Base-by-base conservation (phyloP, 2,888 invertebrate genomes). In the Dolichomitus sp. region DNA sequence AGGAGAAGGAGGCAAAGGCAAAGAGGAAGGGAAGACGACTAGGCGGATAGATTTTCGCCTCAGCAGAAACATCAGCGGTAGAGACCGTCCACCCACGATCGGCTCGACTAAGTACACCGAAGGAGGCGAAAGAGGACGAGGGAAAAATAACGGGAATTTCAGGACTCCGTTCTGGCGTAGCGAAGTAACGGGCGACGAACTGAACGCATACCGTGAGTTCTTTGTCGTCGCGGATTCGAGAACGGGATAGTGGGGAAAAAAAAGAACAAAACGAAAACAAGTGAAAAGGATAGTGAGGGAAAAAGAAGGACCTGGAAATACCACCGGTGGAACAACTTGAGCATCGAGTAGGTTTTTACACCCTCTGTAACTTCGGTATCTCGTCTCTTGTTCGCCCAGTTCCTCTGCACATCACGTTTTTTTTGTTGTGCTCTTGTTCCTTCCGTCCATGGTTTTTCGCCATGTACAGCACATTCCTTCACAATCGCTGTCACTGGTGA, bases 111-210 rank as follows among this genome's bases (percentile, higher is more conserved):
- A 73, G 40, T 11, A 27, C 27, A 42, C 12, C 33, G 37, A 40
- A 14, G 11, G 72, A 45, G 50, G 50, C 48, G 40, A 68, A 68
- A 40, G 40, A 42, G 52, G 37, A 61, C 50, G 48, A 65, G 57
- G 48, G 68, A 80, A 78, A 83, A 82, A 82, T 76, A 80, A 40
- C 27, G 70, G 23, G 54, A 79, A 83, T 81, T 82, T 69, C 68
- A 54, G 73, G 66, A 74, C 74, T 40, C 33, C 42, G 50, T 59
- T 72, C 59, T 33, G 70, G 48, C 54, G 45, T 70, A 27, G 57
- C 50, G 40, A 48, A 80, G 23, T n/a, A 72, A 30, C 27, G 48
- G 54, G 14, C 57, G 54, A 19, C 23, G 14, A 17, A 7, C 57
- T 59, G 23, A 50, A 45, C 59, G 54, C 42, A 70, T 70, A 61